Evolutionary conservation across 2,797 vertebrate species (phyloP).

Genomic region (Sebastes trivittatus): DNA sequence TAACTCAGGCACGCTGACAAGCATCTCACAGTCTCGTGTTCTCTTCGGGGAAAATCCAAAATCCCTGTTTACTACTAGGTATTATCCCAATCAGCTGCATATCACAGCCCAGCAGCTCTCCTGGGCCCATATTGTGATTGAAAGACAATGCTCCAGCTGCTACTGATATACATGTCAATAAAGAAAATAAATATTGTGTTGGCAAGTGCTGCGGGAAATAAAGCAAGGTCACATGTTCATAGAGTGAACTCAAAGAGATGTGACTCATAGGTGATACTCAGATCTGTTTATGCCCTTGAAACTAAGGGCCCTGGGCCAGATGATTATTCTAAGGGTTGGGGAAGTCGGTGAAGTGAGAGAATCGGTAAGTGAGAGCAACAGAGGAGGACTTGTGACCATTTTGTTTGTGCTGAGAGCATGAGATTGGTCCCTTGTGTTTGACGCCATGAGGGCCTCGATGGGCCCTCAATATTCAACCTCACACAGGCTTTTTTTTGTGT

Average conservation of each 20-base stretch:
- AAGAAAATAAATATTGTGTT: constrained; percentile 36
- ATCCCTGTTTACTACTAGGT: constrained; percentile 55
- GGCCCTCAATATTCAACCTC: constrained; percentile 65
- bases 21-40: constrained; percentile 34
- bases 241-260: constrained; percentile 1
- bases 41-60: constrained; percentile 45
- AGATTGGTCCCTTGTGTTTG: constrained; percentile 83
- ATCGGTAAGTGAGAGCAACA: constrained; percentile 82
- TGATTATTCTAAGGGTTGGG: constrained; percentile 89
- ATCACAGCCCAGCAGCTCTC: constrained; percentile 39
- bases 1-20: constrained; percentile 30
- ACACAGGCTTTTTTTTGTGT: constrained; percentile 27
- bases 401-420: constrained; percentile 88
- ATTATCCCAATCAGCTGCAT: constrained; percentile 62
- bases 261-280: constrained; percentile 46
- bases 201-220: constrained; percentile 2
- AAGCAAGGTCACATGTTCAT: constrained; percentile 24
- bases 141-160: constrained; percentile 43
- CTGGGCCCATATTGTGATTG: constrained; percentile 21
- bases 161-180: constrained; percentile 20
- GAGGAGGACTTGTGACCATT: constrained; percentile 86
- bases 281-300: constrained; percentile 81
- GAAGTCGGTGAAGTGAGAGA: constrained; percentile 87
- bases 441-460: constrained; percentile 60
- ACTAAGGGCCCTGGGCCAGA: constrained; percentile 82